These are phyloP conservation scores for Lasius platythorax DNA, from an alignment of 2,888 invertebrate species.

Conservation along the genomic window DNA sequence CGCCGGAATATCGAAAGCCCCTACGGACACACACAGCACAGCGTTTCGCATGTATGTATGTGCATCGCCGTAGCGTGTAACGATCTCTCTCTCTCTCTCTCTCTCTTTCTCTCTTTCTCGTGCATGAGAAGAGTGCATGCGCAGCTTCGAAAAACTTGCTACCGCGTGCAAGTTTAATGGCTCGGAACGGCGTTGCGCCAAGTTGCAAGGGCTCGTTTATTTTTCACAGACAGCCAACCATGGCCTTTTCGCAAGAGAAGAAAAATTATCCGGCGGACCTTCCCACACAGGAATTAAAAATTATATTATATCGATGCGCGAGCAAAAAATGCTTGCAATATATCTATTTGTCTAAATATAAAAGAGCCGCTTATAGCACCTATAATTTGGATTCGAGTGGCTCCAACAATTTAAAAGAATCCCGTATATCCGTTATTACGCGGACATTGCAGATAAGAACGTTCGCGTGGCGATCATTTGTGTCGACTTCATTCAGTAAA, in stretches of 20 bases:
- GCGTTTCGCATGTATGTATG: conserved; percentile 22
- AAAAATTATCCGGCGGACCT: conserved; percentile 37
- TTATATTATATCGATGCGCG: conserved; percentile 36
- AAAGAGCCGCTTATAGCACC: not conserved
- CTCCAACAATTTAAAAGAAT: not conserved
- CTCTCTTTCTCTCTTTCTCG: conserved; percentile 9
- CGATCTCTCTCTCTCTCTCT: conserved; percentile 15
- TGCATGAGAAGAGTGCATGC: conserved; percentile 49
- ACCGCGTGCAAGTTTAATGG: conserved; percentile 70
- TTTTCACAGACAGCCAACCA: conserved; percentile 61
- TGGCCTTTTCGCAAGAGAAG: conserved; percentile 11
- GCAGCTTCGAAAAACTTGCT: conserved; percentile 68
- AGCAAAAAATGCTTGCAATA: not conserved
- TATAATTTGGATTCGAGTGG: not conserved
- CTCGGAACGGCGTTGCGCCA: conserved; percentile 71
- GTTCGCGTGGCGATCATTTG: conserved; percentile 48
- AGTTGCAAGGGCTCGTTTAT: conserved; percentile 67
- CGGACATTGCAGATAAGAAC: not conserved
- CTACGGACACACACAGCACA: conserved; percentile 29
- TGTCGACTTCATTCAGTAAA: conserved; percentile 49
- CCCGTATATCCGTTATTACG: conserved; percentile 21
- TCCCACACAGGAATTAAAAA: conserved; percentile 27
- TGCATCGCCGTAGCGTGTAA: conserved; percentile 46
- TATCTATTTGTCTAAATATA: conserved; percentile 9
- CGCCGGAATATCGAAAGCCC: conserved; percentile 67